Evolutionary conservation across 2,888 invertebrate genomes (phyloP), one percentile per base, ranked within the genome.

Genomic region (Leptinotarsa juncta): DNA sequence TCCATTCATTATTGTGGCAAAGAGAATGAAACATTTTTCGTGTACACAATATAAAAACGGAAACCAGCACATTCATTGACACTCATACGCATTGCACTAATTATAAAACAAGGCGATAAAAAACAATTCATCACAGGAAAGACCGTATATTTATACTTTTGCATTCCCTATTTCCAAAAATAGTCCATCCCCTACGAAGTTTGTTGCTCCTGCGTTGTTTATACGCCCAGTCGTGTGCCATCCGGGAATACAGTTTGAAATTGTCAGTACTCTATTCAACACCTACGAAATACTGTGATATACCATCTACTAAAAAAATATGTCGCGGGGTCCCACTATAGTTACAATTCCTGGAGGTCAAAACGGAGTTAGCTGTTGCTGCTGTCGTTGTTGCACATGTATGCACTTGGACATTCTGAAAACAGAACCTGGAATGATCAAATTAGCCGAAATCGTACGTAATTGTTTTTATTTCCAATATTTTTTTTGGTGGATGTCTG

Each of bases 381-480:
- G 94, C 85, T 94, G 93, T 84, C 89, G 92, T 75, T 93, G 95
- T 83, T 95, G 94, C 84, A 93, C 94, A 20, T 96, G 96, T 85
- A 88, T 96, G 72, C 93, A 96, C 86, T 90, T 95, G 70, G 92
- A 92, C 60, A 95, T 95, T 86, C 88, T 96, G 16, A 92, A 92
- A 65, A 92, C 93, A 1, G 90, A 92, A 79, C 91, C 93, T 53
- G 96, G 96, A 20, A 85, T 94, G 48, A 88, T 95, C 67, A 96
- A 96, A 88, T 84, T 95, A 3, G 89, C 91, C 77, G 94, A 96
- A 91, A 90, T 94, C 82, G 94, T 94, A 89, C 90, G 92, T 90
- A 73, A 32, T 65, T 62, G 3, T 3, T 20, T 50, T n/a, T 20
- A 48, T 74, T 53, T 51, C 16, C 60, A 16, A 18, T 60, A 60